phyloP scores from a whole-genome alignment of 2,113 vertebrate genomes.

The Bufo gargarizans region DNA sequence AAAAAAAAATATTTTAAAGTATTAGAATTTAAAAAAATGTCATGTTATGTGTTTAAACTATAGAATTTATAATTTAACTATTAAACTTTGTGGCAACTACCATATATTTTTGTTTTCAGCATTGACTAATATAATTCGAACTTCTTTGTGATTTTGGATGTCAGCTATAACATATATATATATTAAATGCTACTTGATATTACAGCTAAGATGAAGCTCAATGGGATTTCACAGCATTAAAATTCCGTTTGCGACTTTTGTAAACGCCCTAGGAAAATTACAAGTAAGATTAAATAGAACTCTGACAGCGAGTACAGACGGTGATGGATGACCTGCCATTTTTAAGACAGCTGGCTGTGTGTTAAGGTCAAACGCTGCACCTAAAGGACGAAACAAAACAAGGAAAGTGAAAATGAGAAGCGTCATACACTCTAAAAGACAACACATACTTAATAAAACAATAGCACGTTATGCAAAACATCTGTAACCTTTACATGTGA shows the following conservation, averaged over 20 bases:
- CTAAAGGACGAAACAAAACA: constrained; percentile 62
- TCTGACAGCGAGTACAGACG: constrained; percentile 65
- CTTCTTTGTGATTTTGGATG: neutral
- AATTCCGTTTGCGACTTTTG: constrained; percentile 76
- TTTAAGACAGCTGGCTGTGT: constrained; percentile 66
- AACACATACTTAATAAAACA: neutral
- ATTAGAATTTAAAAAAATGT: too few species aligned
- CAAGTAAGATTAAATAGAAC: constrained; percentile 73
- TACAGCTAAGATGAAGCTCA: constrained; percentile 31
- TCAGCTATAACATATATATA: neutral
- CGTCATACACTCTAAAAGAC: constrained; percentile 53
- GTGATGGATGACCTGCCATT: constrained; percentile 76
- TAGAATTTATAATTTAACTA: neutral
- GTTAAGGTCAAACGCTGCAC: constrained; percentile 68
- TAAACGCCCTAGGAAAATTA: constrained; percentile 75
- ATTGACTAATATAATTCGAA: neutral
- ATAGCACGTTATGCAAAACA: neutral
- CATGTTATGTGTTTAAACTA: neutral
- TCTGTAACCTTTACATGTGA: neutral
- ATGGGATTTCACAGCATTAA: constrained; percentile 66
- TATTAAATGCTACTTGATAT: constrained; percentile 35
- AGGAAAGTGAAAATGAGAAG: constrained; percentile 33
- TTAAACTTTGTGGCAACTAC: neutral
- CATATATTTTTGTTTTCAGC: neutral
- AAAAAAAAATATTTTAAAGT: too few species aligned